Percentiles rank a stretch among this genome's conserved stretches.
Evolutionary conservation across 2,797 vertebrate species (phyloP).

Genomic region (Danio choprae): DNA sequence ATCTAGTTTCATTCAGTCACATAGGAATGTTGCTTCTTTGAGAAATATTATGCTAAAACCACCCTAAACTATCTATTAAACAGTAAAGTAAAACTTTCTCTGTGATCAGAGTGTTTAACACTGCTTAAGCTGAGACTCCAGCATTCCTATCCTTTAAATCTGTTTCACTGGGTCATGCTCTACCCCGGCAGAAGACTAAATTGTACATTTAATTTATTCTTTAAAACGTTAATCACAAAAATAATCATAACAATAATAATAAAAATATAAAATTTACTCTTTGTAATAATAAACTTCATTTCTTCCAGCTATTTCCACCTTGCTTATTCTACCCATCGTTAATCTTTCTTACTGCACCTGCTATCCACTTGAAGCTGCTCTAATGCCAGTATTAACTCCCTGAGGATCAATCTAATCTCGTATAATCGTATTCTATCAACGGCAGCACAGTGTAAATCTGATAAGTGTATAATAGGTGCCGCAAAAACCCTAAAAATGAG

Average conservation of each 20-base stretch:
- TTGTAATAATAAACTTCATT: background rate
- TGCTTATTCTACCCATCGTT: background rate
- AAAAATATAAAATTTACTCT: background rate
- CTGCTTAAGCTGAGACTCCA: conserved; percentile 2
- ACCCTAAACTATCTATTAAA: background rate
- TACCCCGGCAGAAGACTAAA: background rate
- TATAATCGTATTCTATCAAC: conserved; percentile 34
- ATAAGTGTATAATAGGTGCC: background rate
- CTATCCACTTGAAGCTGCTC: conserved; percentile 6
- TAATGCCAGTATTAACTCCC: conserved; percentile 16
- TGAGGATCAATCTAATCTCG: conserved; percentile 24
- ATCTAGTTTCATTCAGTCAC: background rate
- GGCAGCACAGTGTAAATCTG: conserved; percentile 9
- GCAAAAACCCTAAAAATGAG: background rate
- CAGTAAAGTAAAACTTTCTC: background rate
- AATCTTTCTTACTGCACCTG: conserved; percentile 17
- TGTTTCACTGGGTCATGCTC: background rate
- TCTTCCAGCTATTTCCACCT: background rate
- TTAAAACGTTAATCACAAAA: too few species aligned
- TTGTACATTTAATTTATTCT: too few species aligned
- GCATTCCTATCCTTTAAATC: background rate
- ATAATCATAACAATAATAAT: background rate
- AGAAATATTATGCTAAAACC: background rate
- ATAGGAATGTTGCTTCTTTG: background rate
- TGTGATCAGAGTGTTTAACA: conserved; percentile 26